These are phyloP conservation scores for Limosa lapponica DNA, from an alignment of 2,797 vertebrate species.

Conservation along the genomic window DNA sequence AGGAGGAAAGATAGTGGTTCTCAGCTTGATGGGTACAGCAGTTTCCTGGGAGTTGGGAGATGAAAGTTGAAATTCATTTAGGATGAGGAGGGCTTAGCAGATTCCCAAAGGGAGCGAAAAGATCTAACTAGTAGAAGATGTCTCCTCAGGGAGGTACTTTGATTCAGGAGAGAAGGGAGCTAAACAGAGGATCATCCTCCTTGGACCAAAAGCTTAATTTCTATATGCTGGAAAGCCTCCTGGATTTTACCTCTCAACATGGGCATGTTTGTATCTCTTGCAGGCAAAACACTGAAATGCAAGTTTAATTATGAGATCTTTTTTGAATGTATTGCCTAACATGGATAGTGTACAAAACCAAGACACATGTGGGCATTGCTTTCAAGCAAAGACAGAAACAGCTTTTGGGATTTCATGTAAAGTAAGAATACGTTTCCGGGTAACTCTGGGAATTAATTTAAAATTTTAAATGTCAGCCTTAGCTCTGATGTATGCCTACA, in stretches of 20 bases:
- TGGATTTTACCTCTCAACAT: background rate
- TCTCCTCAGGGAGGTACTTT: conserved; percentile 22
- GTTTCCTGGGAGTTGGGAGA: conserved; percentile 1
- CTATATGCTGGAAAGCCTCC: background rate
- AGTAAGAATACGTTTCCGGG: background rate
- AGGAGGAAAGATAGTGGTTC: background rate
- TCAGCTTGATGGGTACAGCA: background rate
- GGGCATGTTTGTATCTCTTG: background rate
- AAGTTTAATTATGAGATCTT: background rate
- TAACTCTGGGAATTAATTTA: conserved; percentile 32
- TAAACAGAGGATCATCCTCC: background rate
- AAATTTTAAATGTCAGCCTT: background rate
- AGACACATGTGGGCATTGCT: background rate
- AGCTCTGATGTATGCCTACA: background rate
- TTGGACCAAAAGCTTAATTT: conserved; percentile 12
- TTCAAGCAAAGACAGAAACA: background rate
- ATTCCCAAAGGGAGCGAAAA: background rate
- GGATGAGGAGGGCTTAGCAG: background rate
- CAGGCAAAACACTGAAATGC: background rate
- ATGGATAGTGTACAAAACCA: background rate
- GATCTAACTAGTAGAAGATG: background rate
- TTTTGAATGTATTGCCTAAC: background rate
- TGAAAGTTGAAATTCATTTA: conserved; percentile 28
- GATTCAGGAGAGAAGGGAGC: background rate
- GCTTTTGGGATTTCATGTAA: conserved; percentile 1